A percentile compares a stretch with the other conserved stretches of the same genome.
Conservation (phyloP, 2,797 vertebrate species). For the Hozukius guyotensis region DNA sequence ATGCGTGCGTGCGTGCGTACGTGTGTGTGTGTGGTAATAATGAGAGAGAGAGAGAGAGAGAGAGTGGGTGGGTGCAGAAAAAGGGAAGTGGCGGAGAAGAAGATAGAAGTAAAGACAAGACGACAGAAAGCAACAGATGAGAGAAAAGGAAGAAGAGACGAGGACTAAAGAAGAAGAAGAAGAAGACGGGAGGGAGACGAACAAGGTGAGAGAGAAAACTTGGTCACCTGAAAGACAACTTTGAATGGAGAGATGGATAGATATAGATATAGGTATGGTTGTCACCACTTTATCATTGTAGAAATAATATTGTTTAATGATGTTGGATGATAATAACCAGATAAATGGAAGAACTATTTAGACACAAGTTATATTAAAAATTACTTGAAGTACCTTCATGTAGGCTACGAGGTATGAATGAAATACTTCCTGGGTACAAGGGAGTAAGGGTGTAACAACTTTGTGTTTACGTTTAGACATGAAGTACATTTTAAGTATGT, state of each 20-base stretch:
- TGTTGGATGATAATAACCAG: not conserved
- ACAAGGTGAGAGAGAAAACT: constrained; percentile 11
- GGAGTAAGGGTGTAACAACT: not conserved
- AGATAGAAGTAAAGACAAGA: constrained; percentile 68
- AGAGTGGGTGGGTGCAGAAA: constrained; percentile 67
- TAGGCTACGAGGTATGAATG: not conserved
- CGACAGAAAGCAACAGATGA: constrained; percentile 66
- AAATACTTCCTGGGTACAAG: not conserved
- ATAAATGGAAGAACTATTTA: not conserved
- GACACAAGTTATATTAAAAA: not conserved
- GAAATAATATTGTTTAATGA: not conserved
- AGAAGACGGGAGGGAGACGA: not conserved
- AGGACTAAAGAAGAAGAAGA: not conserved
- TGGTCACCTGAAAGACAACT: not conserved
- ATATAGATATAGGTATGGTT: too few relatives aligned
- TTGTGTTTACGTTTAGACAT: not conserved
- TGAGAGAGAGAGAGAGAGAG: constrained; percentile 48
- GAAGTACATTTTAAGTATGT: not conserved
- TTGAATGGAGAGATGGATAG: not conserved
- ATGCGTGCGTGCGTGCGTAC: constrained; percentile 56
- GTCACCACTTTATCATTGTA: not conserved
- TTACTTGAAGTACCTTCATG: not conserved
- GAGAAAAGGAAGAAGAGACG: constrained; percentile 29
- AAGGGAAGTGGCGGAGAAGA: constrained; percentile 72
- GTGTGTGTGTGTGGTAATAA: constrained; percentile 55